Evolutionary conservation across 2,113 vertebrate species (phyloP).

Genomic region (Bos javanicus): DNA sequence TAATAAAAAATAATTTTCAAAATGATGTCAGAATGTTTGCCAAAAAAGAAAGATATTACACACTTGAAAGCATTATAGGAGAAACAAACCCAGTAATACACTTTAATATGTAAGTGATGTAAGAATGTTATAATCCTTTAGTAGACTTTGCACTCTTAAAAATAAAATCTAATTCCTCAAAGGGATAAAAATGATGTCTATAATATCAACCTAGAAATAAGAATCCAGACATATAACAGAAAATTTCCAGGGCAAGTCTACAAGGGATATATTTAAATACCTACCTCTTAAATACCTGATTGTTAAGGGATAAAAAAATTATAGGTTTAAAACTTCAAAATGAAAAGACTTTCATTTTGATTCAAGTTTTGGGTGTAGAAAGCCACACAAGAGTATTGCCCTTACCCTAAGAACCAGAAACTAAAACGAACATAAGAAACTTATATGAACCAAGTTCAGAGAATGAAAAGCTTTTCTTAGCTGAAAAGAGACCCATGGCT

Average conservation of each 20-base stretch:
- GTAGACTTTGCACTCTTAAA: neutral
- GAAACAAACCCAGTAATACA: neutral
- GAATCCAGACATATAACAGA: neutral
- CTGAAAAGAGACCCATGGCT: neutral
- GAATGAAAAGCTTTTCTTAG: neutral
- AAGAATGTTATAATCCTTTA: neutral
- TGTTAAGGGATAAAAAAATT: neutral
- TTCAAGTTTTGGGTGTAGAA: neutral
- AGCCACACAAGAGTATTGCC: neutral
- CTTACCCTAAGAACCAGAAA: neutral
- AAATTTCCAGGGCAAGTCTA: neutral
- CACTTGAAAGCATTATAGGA: neutral
- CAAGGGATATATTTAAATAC: neutral
- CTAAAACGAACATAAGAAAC: neutral
- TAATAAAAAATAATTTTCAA: slow-evolving; percentile 29
- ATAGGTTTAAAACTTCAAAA: slow-evolving; percentile 2
- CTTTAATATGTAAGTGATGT: neutral
- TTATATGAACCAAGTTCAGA: neutral
- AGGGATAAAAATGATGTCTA: neutral
- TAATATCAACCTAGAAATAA: neutral
- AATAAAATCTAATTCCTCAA: neutral
- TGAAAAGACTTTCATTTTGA: neutral
- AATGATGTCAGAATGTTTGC: neutral
- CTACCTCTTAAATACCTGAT: neutral
- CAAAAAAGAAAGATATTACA: neutral